Evolutionary conservation across 92 coral and sea anemone species (phyloP).

Genomic region (Epizoanthus illoricatus): DNA sequence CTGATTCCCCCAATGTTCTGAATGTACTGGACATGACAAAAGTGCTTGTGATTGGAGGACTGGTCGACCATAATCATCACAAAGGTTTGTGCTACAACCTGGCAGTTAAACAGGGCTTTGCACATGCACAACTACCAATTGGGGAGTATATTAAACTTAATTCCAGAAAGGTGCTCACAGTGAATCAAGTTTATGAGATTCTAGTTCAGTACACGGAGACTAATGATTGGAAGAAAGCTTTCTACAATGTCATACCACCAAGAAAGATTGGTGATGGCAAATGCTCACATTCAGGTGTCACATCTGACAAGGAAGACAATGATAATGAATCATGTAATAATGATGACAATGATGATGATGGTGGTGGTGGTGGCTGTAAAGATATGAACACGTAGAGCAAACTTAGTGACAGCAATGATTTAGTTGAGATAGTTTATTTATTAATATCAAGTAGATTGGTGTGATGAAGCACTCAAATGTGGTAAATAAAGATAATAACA

Average conservation of each 20-base stretch:
- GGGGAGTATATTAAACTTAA: slow-evolving; percentile 76
- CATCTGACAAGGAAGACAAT: too few species aligned
- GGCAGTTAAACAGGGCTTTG: slow-evolving; percentile 70
- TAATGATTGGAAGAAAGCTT: slow-evolving; percentile 84
- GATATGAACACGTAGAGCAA: too few species aligned
- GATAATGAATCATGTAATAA: too few species aligned
- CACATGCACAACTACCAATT: slow-evolving; percentile 91
- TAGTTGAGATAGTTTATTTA: too few species aligned
- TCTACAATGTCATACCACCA: slow-evolving; percentile 77
- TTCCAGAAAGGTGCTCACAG: slow-evolving; percentile 82
- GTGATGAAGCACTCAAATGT: too few species aligned
- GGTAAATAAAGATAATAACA: too few species aligned
- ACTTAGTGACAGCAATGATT: too few species aligned
- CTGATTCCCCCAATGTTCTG: slow-evolving; percentile 89
- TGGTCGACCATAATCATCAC: slow-evolving; percentile 95
- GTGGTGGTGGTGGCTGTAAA: too few species aligned
- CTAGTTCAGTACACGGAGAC: slow-evolving; percentile 76
- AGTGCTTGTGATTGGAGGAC: slow-evolving; percentile 89
- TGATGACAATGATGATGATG: too few species aligned
- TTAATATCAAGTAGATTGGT: too few species aligned
- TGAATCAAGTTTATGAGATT: slow-evolving; percentile 94
- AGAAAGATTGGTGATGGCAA: slow-evolving; percentile 49
- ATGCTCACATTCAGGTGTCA: too few species aligned
- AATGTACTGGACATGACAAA: slow-evolving; percentile 81
- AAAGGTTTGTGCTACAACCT: slow-evolving; percentile 82